A percentile compares a stretch with the other conserved stretches of the same genome.
These are phyloP conservation scores for Corythornis madagascariensis DNA, from an alignment of 2,113 vertebrate genomes.

Conservation along the genomic window DNA sequence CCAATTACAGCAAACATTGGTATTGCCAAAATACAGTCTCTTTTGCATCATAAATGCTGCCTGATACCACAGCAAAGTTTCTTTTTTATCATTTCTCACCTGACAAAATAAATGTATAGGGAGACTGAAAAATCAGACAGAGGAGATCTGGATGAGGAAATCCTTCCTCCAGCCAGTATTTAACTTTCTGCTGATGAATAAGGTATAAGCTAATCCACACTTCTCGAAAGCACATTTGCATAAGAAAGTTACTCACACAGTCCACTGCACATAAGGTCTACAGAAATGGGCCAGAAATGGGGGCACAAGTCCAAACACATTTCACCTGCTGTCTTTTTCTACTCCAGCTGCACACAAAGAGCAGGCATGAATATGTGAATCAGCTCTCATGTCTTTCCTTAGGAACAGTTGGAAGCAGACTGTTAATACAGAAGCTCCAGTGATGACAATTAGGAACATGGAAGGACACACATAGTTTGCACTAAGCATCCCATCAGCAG, in stretches of 20 bases:
- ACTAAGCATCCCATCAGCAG: neutral
- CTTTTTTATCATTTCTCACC: neutral
- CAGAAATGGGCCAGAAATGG: neutral
- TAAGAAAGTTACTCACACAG: neutral
- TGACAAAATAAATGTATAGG: neutral
- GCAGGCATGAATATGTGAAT: neutral
- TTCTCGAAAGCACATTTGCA: neutral
- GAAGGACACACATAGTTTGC: neutral
- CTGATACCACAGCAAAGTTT: neutral
- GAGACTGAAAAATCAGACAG: neutral
- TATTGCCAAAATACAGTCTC: conserved; percentile 34
- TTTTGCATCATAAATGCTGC: conserved; percentile 34
- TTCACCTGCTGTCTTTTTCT: neutral
- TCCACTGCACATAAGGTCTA: neutral
- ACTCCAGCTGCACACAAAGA: neutral
- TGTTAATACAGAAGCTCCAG: neutral
- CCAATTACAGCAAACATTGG: conserved; percentile 21
- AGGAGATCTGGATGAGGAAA: neutral
- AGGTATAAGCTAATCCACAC: neutral
- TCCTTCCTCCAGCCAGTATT: neutral
- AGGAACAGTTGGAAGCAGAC: neutral
- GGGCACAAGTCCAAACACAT: neutral
- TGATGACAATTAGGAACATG: neutral
- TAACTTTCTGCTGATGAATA: neutral
- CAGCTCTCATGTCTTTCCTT: neutral